These are phyloP conservation scores for Protonemura montana DNA, from an alignment of 2,888 invertebrate species.

Conservation along the genomic window DNA sequence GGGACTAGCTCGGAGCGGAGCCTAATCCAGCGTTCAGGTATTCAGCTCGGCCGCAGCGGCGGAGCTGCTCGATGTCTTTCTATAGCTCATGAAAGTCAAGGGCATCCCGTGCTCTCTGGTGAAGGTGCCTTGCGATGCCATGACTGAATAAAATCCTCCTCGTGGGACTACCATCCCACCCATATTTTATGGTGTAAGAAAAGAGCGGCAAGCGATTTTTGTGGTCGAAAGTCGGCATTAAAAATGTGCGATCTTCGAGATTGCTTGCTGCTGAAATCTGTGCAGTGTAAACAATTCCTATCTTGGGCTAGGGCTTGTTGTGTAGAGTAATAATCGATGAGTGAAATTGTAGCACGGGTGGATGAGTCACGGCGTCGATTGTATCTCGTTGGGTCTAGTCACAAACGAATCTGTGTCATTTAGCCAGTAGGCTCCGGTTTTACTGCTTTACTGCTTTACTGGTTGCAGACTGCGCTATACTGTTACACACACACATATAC, in stretches of 20 bases:
- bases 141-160: neutral
- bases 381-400: neutral
- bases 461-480: neutral
- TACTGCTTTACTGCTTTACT: neutral
- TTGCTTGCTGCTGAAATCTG: neutral
- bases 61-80: neutral
- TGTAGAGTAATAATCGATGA: neutral
- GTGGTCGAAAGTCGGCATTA: neutral
- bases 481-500: neutral
- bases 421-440: neutral
- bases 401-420: neutral
- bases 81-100: neutral
- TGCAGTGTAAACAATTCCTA: neutral
- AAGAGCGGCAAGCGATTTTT: neutral
- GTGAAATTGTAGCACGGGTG: neutral
- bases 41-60: neutral
- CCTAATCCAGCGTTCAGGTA: constrained; percentile 3
- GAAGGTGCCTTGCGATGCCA: neutral
- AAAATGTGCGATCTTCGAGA: neutral
- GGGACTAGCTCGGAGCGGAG: neutral
- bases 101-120: neutral
- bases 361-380: neutral
- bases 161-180: neutral
- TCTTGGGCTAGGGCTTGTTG: neutral
- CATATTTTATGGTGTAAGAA: neutral